Conservation (phyloP, 2,888 invertebrate species). For the Fissipunctia ypsillon region DNA sequence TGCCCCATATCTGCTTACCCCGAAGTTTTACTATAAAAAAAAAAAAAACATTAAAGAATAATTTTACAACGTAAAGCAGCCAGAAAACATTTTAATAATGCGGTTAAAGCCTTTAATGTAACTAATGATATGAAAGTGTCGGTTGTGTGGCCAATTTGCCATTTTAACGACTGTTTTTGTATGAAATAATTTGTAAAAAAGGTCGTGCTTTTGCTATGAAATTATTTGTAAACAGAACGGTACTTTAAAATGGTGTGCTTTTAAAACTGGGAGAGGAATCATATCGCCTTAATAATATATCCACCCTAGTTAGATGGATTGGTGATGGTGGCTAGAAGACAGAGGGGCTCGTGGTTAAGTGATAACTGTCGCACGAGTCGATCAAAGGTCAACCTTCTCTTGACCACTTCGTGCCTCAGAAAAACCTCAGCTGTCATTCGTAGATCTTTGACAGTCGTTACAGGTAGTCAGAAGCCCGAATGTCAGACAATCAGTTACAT, state of each 20-base stretch:
- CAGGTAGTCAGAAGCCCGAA: background rate
- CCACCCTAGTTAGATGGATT: background rate
- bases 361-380: background rate
- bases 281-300: no score
- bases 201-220: conserved; percentile 27
- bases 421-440: background rate
- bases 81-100: conserved; percentile 54
- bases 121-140: conserved; percentile 50
- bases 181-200: conserved; percentile 38
- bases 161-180: conserved; percentile 54
- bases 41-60: conserved; percentile 10
- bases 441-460: background rate
- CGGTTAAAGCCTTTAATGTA: conserved; percentile 52
- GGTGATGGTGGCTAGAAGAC: background rate
- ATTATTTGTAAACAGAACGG: conserved; percentile 14
- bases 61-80: conserved; percentile 12
- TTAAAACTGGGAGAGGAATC: background rate
- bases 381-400: background rate
- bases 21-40: background rate
- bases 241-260: background rate
- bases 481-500: background rate
- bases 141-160: conserved; percentile 50
- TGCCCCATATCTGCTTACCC: background rate
- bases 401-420: background rate
- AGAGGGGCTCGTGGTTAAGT: background rate